Conservation (phyloP, 30 jellyfish, hydroid and myxozoan genomes). For the Nemopilema nomurai region DNA sequence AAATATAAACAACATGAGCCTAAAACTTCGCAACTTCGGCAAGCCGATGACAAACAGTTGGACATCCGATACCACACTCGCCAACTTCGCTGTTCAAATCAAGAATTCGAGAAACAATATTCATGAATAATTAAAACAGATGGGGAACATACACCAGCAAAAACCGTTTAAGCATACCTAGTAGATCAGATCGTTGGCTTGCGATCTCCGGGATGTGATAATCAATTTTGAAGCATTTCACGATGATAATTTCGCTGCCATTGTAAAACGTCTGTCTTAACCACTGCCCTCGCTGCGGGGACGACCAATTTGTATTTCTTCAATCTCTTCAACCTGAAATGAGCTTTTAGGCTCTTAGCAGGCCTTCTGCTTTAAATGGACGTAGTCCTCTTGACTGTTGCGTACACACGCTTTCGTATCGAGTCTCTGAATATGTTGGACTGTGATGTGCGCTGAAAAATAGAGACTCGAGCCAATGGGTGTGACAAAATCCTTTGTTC, state of each 20-base stretch:
- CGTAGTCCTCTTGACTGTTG: not conserved
- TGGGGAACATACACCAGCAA: not conserved
- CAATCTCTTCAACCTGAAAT: constrained; percentile 29
- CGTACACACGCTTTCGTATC: not conserved
- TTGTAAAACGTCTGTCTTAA: not conserved
- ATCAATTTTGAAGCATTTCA: constrained; percentile 22
- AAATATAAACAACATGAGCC: not conserved
- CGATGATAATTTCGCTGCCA: constrained; percentile 14
- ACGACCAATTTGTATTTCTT: constrained; percentile 29
- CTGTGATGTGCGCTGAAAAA: constrained; percentile 7
- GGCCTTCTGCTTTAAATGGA: not conserved
- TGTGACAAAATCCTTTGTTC: constrained; percentile 61
- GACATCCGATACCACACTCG: not conserved
- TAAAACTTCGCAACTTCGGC: not conserved
- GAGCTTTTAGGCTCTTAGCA: not conserved
- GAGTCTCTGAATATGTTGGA: not conserved
- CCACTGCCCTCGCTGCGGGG: constrained; percentile 88
- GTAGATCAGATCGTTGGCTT: constrained; percentile 16
- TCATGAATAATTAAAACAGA: not conserved
- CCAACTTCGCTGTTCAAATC: not conserved
- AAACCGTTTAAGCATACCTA: constrained; percentile 14
- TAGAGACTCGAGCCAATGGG: constrained; percentile 62
- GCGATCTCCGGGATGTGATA: constrained; percentile 12
- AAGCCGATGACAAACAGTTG: not conserved
- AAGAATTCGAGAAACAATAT: not conserved